A percentile compares a stretch with the other conserved stretches of the same genome.
phyloP scores from a whole-genome alignment of 1,140 invertebrate genomes.

The Stegodyphus dumicola region DNA sequence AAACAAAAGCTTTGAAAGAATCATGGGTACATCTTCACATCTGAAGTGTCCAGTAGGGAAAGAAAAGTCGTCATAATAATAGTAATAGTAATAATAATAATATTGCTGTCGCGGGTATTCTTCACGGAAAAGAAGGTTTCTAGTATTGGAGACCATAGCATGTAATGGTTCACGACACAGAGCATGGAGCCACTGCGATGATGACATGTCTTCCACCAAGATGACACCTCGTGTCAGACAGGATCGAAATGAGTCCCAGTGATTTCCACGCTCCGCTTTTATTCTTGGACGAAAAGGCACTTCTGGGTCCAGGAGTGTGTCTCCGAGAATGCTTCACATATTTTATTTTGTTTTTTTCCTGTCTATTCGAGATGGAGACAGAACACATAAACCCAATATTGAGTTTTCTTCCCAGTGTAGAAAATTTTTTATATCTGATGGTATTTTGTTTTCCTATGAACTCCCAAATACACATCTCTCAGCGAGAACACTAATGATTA shows the following conservation, averaged over 20 bases:
- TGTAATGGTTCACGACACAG: not conserved
- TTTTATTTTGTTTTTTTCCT: not conserved
- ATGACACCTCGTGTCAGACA: not conserved
- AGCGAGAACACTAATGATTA: too few relatives aligned
- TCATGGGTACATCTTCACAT: too few relatives aligned
- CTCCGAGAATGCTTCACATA: not conserved
- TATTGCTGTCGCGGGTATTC: not conserved
- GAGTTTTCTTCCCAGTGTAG: not conserved
- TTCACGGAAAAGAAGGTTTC: not conserved
- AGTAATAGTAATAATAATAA: conserved; percentile 4
- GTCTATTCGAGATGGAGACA: not conserved
- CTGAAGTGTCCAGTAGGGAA: too few relatives aligned
- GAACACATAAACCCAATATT: not conserved
- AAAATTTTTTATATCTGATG: too few relatives aligned
- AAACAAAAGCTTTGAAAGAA: too few relatives aligned
- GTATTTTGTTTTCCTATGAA: too few relatives aligned
- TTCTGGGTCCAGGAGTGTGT: not conserved
- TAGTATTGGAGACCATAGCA: not conserved
- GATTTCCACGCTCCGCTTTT: conserved; percentile 3
- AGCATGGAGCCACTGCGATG: not conserved
- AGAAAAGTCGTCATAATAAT: too few relatives aligned
- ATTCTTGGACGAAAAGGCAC: not conserved
- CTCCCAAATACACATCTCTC: too few relatives aligned
- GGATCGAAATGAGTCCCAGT: not conserved
- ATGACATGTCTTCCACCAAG: not conserved